Evolutionary conservation across 2,113 vertebrate genomes (phyloP), one percentile per base, ranked within the genome.

Genomic region (Jaculus jaculus): DNA sequence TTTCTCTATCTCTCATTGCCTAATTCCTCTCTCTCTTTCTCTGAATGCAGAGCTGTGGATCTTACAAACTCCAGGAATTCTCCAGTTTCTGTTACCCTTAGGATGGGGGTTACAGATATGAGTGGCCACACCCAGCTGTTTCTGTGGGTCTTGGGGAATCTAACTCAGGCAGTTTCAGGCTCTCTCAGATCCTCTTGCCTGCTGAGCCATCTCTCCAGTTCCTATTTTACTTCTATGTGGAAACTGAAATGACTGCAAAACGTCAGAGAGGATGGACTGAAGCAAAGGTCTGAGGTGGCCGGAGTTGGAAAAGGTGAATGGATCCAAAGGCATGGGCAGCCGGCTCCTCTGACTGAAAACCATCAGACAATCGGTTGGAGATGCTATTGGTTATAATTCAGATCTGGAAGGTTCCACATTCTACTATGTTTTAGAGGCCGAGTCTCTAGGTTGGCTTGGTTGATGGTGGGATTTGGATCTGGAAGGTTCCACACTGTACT

Each of bases 211-310:
- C 7, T 7, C 21, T 10, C 18, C 26, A 18, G 42, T 18, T 47
- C 17, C 68, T 24, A 68, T 39, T 89, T 81, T 60, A 69, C n/a
- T 84, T 84, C 79, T n/a, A 90, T 72, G 89, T 63, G 71, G 85
- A 85, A 82, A 73, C 20, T 3, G 21, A 37, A 17, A 17, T 39
- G 47, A 71, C 32, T 26, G 16, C 20, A 61, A 34, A 68, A 68
- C 9, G n/a, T 65, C 60, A 74, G 37, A 39, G 63, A 84, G 37
- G 51, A n/a, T n/a, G 21, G 72, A 75, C 8, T 17, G 30, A 71
- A 63, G 63, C 54, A 39, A 72, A 87, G 39, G 72, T 54, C 42
- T 5, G 42, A 47, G 54, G 16, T 11, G 8, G 1, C 16, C 26
- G 28, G 84, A 15, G 16, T 4, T 58, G 42, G 47, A 32, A 78